A percentile compares a stretch with the other conserved stretches of the same genome.
Conservation (phyloP, 1,140 invertebrate genomes). For the Eumaeus atala region DNA sequence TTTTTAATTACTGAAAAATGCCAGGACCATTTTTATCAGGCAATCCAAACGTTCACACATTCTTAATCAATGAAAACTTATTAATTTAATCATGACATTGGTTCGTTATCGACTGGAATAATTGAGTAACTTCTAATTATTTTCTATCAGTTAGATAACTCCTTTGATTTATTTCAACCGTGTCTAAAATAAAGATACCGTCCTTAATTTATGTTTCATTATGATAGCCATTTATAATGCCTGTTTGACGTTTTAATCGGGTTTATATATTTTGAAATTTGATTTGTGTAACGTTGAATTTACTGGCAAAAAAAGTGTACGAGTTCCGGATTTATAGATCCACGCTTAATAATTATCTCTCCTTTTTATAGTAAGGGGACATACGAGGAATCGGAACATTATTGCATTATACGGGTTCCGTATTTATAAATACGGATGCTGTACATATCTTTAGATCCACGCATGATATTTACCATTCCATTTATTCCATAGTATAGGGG, state of each 20-base stretch:
- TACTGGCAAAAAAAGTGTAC: constrained; percentile 6
- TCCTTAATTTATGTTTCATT: constrained; percentile 55
- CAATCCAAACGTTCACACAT: constrained; percentile 20
- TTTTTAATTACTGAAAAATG: too few species aligned
- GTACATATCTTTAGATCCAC: too few species aligned
- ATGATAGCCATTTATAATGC: constrained; percentile 52
- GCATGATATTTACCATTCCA: too few species aligned
- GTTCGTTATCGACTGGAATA: constrained; percentile 40
- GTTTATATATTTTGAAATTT: constrained; percentile 9
- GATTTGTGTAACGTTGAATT: constrained; percentile 17
- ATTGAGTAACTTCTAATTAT: constrained; percentile 67
- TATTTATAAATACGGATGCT: too few species aligned
- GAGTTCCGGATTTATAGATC: too few species aligned
- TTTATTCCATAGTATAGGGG: too few species aligned
- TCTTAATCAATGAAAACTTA: constrained; percentile 19
- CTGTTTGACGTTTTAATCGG: constrained; percentile 44
- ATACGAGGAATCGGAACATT: too few species aligned
- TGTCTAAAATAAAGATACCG: constrained; percentile 40
- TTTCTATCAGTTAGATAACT: constrained; percentile 59
- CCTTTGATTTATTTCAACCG: constrained; percentile 52
- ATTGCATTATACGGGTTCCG: too few species aligned
- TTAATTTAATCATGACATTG: constrained; percentile 25
- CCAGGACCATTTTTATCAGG: too few species aligned
- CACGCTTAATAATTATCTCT: too few species aligned
- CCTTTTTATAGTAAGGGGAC: too few species aligned